Percentiles rank a stretch among this genome's conserved stretches.
Evolutionary conservation across 1,140 invertebrate genomes (phyloP).

Genomic region (Teleopsis dalmanni): DNA sequence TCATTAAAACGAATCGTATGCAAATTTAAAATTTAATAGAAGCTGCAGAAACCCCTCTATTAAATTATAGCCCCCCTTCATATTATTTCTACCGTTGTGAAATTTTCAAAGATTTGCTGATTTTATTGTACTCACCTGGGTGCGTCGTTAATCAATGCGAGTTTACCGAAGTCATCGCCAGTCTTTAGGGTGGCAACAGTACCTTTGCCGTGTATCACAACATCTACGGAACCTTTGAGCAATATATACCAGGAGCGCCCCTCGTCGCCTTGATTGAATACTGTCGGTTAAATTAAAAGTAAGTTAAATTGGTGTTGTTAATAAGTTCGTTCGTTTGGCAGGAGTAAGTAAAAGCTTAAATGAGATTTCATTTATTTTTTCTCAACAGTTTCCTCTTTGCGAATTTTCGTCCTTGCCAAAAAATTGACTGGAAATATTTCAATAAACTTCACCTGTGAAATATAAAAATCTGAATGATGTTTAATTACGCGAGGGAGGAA

Average conservation of each 20-base stretch:
- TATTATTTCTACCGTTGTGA: background rate
- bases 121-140: constrained; percentile 54
- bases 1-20: no score
- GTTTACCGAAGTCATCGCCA: constrained; percentile 84
- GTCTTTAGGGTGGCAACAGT: constrained; percentile 75
- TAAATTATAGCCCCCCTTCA: no score
- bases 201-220: constrained; percentile 80
- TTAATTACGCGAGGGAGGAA: no score
- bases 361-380: no score
- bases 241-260: constrained; percentile 87
- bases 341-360: background rate
- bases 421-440: no score
- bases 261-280: constrained; percentile 85
- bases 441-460: no score
- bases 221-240: constrained; percentile 75
- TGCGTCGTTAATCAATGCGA: constrained; percentile 80
- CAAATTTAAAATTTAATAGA: no score
- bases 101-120: background rate
- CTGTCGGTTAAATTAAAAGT: constrained; percentile 49
- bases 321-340: background rate
- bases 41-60: no score
- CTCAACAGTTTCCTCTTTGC: no score
- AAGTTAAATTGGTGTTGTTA: background rate
- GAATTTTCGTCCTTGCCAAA: no score
- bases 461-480: no score